Conservation (phyloP, 2,797 vertebrate genomes). For the Acanthiza pusilla region DNA sequence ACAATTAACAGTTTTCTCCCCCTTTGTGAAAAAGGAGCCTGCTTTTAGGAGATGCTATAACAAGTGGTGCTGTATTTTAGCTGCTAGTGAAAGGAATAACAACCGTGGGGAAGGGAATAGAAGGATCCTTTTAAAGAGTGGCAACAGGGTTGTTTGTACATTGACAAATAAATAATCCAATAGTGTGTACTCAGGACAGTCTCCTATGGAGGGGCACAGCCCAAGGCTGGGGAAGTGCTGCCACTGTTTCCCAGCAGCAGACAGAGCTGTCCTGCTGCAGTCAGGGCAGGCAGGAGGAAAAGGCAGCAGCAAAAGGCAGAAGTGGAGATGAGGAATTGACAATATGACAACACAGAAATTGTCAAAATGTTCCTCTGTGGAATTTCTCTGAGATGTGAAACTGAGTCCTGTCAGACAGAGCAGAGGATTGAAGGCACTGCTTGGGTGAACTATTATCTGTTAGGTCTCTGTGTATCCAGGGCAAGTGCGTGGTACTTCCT, state of each 20-base stretch:
- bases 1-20: background rate
- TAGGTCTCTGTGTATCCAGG: background rate
- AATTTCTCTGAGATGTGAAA: background rate
- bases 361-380: background rate
- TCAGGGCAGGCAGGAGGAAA: background rate
- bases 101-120: background rate
- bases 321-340: background rate
- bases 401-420: background rate
- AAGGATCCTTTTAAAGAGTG: background rate
- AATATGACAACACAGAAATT: background rate
- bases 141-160: background rate
- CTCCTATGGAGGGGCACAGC: background rate
- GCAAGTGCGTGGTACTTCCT: background rate
- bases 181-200: background rate
- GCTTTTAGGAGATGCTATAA: background rate
- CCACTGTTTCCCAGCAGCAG: background rate
- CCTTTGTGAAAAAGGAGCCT: background rate
- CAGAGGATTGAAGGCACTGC: background rate
- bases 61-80: background rate
- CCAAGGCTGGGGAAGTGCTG: background rate
- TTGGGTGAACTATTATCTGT: background rate
- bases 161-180: background rate
- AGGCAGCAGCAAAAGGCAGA: rapidly evolving
- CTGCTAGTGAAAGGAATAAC: background rate
- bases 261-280: background rate